Evolutionary conservation across 2,888 invertebrate species (phyloP), one percentile per base, ranked within the genome.

Genomic region (Nasonia oneida): DNA sequence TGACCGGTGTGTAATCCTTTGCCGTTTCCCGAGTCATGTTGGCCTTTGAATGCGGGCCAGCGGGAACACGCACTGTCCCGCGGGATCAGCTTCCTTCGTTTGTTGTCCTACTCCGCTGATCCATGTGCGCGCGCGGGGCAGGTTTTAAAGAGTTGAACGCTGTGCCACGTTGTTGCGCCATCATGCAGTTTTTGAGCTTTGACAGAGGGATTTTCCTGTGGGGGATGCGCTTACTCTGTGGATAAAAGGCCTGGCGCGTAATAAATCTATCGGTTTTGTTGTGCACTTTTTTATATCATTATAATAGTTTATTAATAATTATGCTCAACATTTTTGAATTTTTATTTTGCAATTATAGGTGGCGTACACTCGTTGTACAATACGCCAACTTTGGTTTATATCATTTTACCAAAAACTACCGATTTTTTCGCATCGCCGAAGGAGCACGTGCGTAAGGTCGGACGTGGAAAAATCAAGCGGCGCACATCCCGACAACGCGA

Each of bases 1-100:
- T 87, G 89, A 84, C 86, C 87, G 82, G 81, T 29, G 29, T 83
- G 86, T 91, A 91, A 92, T 91, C 91, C 91, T 92, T 92, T 91
- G 89, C 88, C 90, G 86, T 91, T 91, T 89, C 86, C 84, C 89
- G 84, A 91, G 91, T 92, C 91, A 92, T 91, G 90, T 89, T 83
- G 67, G 67, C 33, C 33, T 29, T 67, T 67, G 67, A 67, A 29
- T 29, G 67, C 67, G 2, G 18, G 18, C 10, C 64, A 64, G 29
- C 23, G 3, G n/a, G 23, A 8, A 23, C 18, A 64, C 23, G 37
- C 37, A 67, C 23, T 10, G 85, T 89, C 90, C 90, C 90, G 79
- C 75, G 89, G 87, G 90, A 89, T 90, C 90, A 90, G 12, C 10
- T 47, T 47, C 12, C 47, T 14, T 67, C 33, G 12, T n/a, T 67